These are phyloP conservation scores for Elachura formosa DNA, from an alignment of 2,113 vertebrate genomes.

Conservation along the genomic window DNA sequence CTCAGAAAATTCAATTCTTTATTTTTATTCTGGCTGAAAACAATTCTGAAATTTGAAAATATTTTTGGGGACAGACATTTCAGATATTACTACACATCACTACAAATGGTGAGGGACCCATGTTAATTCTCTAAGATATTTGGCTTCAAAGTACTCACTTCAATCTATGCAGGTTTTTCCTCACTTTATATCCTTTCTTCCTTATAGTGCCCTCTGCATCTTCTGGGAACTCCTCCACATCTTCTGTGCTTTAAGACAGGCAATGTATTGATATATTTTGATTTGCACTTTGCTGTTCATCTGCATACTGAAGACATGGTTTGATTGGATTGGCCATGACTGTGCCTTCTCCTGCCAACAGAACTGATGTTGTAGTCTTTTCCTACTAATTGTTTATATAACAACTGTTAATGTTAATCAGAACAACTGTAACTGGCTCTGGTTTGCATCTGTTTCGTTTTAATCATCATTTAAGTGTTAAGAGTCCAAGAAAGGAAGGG, in stretches of 20 bases:
- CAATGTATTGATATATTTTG: not conserved
- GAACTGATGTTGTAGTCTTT: conserved; percentile 17
- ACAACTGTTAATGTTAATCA: conserved; percentile 42
- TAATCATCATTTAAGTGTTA: conserved; percentile 2
- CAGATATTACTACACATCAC: not conserved
- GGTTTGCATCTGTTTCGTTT: conserved; percentile 13
- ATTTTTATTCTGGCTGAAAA: not conserved
- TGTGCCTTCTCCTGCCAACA: conserved; percentile 28
- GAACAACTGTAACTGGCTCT: conserved; percentile 32
- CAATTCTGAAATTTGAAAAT: not conserved
- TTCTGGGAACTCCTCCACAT: not conserved
- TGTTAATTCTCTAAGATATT: not conserved
- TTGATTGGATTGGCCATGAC: conserved; percentile 33
- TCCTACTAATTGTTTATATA: conserved; percentile 31
- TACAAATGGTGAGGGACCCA: not conserved
- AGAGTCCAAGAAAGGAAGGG: not conserved
- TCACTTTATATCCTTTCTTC: not conserved
- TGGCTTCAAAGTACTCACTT: not conserved
- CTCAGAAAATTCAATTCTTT: not conserved
- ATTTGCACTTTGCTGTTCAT: not conserved
- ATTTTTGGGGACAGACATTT: not conserved
- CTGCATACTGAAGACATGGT: not conserved
- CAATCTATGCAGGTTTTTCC: not conserved
- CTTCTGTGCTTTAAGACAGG: not conserved
- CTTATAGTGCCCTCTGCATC: not conserved